A percentile compares a stretch with the other conserved stretches of the same genome.
Conservation (phyloP, 2,113 vertebrate species). For the Perognathus longimembris region DNA sequence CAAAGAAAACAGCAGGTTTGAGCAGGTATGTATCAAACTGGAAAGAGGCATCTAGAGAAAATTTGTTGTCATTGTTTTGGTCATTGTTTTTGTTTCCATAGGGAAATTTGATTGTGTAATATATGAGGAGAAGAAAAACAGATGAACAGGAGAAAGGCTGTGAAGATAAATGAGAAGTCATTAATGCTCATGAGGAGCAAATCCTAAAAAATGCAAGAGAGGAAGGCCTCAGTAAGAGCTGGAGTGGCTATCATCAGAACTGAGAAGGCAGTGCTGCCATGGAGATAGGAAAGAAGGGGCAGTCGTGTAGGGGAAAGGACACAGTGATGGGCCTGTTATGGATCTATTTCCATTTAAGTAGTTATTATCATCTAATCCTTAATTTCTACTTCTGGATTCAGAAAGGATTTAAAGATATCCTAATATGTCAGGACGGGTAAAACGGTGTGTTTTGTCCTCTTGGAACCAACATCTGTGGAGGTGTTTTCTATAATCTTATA, state of each 20-base stretch:
- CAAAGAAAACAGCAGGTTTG: neutral
- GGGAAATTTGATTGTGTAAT: neutral
- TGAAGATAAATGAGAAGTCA: neutral
- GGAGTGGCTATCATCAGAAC: neutral
- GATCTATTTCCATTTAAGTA: neutral
- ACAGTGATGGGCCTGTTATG: fast-evolving
- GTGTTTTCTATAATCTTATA: neutral
- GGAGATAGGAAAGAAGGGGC: neutral
- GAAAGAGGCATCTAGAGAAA: neutral
- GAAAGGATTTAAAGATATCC: neutral
- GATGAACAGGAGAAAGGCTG: neutral
- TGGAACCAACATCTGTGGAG: neutral
- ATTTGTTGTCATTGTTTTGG: neutral
- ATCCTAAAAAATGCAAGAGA: neutral
- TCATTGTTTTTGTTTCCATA: neutral
- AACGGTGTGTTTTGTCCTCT: neutral
- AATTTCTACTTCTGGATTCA: constrained; percentile 3
- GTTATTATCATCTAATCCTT: neutral
- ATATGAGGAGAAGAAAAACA: neutral
- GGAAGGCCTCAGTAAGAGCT: neutral
- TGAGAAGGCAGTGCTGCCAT: neutral
- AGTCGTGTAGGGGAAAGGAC: fast-evolving
- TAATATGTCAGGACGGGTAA: neutral
- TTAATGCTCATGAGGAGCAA: neutral
- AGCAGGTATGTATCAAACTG: neutral